Percentiles rank a stretch among this genome's conserved stretches.
Conservation (phyloP, 2,797 vertebrate species). For the Oceanodroma leucorhoa region DNA sequence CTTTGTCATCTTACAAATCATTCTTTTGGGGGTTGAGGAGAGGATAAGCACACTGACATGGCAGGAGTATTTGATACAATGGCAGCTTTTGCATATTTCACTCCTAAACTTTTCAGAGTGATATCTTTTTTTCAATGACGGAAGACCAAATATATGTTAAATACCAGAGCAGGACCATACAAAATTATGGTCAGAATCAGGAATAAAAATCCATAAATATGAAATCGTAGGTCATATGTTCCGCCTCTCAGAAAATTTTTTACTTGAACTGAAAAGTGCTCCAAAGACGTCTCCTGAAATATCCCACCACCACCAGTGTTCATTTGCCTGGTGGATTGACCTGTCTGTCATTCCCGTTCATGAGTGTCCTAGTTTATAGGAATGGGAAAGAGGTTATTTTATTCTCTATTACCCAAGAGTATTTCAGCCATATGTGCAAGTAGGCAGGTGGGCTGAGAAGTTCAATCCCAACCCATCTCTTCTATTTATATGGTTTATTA, state of each 20-base stretch:
- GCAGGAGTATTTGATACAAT: background rate
- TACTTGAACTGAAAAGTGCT: background rate
- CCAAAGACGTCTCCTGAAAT: background rate
- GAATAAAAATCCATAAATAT: background rate
- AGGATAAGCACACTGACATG: background rate
- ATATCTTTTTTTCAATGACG: background rate
- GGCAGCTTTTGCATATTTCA: background rate
- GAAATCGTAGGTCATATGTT: background rate
- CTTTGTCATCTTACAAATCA: background rate
- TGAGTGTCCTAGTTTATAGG: background rate
- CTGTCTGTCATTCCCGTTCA: background rate
- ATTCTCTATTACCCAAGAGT: background rate
- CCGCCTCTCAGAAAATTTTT: background rate
- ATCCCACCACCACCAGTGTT: background rate
- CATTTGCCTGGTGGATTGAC: background rate
- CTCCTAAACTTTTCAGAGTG: background rate
- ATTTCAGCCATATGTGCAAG: background rate
- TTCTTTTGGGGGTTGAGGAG: background rate
- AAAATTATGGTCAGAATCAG: background rate
- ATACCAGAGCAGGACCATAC: background rate
- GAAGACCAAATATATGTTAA: background rate
- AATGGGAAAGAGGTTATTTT: background rate
- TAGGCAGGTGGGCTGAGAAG: slow-evolving; percentile 25
- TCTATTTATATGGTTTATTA: slow-evolving; percentile 49
- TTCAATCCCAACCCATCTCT: background rate